A percentile compares a stretch with the other conserved stretches of the same genome.
phyloP scores from a whole-genome alignment of 1,140 invertebrate genomes.

The Drosophila persimilis region DNA sequence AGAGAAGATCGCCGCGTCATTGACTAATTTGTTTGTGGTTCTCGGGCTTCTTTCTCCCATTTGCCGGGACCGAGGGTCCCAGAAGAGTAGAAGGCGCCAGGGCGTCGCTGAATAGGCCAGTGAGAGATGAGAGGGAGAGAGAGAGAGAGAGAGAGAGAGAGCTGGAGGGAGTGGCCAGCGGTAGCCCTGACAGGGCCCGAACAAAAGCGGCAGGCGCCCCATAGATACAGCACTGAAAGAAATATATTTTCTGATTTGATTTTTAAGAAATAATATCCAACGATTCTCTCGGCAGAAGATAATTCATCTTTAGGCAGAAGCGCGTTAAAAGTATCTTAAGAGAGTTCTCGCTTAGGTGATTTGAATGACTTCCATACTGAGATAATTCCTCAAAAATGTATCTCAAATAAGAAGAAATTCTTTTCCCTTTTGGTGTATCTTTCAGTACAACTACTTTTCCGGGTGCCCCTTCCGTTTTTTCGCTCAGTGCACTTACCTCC shows the following conservation, averaged over 20 bases:
- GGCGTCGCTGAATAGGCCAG: conserved; percentile 23
- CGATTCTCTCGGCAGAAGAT: too few species aligned
- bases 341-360: too few species aligned
- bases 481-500: conserved; percentile 4
- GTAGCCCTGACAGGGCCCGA: conserved; percentile 60
- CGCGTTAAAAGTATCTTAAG: too few species aligned
- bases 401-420: too few species aligned
- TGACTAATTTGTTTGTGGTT: conserved; percentile 82
- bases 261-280: background rate
- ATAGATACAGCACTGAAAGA: conserved; percentile 25
- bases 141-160: background rate
- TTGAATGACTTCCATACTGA: too few species aligned
- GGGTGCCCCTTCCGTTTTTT: background rate
- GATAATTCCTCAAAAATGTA: too few species aligned
- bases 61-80: background rate
- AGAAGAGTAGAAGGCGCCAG: conserved; percentile 53
- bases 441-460: too few species aligned
- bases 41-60: conserved; percentile 27
- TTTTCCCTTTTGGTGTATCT: too few species aligned
- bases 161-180: conserved; percentile 44
- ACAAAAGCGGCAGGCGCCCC: conserved; percentile 13
- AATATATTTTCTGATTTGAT: background rate
- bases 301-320: too few species aligned
- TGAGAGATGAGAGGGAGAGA: too few species aligned
- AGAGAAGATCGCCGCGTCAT: conserved; percentile 74